Evolutionary conservation across 1,140 invertebrate genomes (phyloP).

Genomic region (Dryas iulia): DNA sequence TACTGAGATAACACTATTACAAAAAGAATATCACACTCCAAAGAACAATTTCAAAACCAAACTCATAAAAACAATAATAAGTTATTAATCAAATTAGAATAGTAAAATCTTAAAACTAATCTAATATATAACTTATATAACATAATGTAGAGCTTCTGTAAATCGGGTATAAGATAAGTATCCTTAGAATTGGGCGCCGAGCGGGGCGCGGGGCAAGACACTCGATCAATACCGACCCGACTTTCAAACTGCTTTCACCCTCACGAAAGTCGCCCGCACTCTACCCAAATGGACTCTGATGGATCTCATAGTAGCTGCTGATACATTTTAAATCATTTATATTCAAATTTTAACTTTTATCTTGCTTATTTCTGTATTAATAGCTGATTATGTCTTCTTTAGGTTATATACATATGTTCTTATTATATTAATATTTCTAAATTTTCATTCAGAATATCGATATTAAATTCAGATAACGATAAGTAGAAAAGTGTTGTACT

Average conservation of each 20-base stretch:
- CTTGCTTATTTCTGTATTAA: too few relatives aligned
- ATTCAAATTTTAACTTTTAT: not conserved
- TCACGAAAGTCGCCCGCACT: slow-evolving; percentile 77
- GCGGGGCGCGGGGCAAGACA: slow-evolving; percentile 63
- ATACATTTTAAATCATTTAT: slow-evolving; percentile 15
- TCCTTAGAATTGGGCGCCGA: slow-evolving; percentile 66
- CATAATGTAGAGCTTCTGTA: not conserved
- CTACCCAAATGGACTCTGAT: slow-evolving; percentile 51
- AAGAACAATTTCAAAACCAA: too few relatives aligned
- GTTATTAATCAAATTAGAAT: too few relatives aligned
- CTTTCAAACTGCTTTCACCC: slow-evolving; percentile 80
- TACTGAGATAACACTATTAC: too few relatives aligned
- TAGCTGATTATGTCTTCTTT: too few relatives aligned
- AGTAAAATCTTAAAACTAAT: too few relatives aligned
- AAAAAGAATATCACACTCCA: too few relatives aligned
- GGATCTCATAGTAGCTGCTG: slow-evolving; percentile 42
- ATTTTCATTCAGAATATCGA: too few relatives aligned
- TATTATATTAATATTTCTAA: too few relatives aligned
- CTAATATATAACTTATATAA: not conserved
- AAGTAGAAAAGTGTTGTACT: not conserved
- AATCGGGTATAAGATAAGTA: slow-evolving; percentile 45
- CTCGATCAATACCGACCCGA: slow-evolving; percentile 79
- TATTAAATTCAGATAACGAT: too few relatives aligned
- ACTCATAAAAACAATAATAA: too few relatives aligned
- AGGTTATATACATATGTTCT: too few relatives aligned